phyloP scores from a whole-genome alignment of 2,797 vertebrate species.

The Anguilla anguilla region DNA sequence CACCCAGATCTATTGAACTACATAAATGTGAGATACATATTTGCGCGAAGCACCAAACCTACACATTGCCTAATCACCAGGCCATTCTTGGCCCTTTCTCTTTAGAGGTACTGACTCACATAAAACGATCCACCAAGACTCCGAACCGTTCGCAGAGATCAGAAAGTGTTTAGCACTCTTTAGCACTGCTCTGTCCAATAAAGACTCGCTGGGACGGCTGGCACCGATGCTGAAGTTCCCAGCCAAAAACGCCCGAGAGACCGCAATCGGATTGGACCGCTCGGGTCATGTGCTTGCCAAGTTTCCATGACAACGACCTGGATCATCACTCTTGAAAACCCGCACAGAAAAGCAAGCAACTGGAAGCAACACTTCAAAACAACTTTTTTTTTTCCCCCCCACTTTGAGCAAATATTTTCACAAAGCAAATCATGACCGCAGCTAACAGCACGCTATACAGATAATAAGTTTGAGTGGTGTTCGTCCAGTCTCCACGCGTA shows the following conservation, averaged over 20 bases:
- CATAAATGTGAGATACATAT: neutral
- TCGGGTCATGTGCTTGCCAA: conserved; percentile 20
- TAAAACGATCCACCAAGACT: conserved; percentile 18
- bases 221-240: conserved; percentile 31
- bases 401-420: neutral
- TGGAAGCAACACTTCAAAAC: neutral
- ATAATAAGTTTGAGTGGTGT: neutral
- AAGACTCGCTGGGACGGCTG: conserved; percentile 23
- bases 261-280: conserved; percentile 34
- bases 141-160: conserved; percentile 36
- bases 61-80: neutral
- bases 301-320: conserved; percentile 66
- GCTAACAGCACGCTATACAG: neutral
- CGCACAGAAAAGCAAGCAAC: neutral
- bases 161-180: conserved; percentile 7
- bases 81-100: neutral
- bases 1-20: too few relatives aligned
- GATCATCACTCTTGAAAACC: conserved; percentile 51
- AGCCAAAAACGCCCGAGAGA: conserved; percentile 24
- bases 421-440: neutral
- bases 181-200: conserved; percentile 25
- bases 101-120: neutral
- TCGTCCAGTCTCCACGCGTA: neutral
- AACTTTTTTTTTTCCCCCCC: neutral
- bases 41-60: neutral